Evolutionary conservation across 2,113 vertebrate genomes (phyloP).

Genomic region (Trogon melanurus): DNA sequence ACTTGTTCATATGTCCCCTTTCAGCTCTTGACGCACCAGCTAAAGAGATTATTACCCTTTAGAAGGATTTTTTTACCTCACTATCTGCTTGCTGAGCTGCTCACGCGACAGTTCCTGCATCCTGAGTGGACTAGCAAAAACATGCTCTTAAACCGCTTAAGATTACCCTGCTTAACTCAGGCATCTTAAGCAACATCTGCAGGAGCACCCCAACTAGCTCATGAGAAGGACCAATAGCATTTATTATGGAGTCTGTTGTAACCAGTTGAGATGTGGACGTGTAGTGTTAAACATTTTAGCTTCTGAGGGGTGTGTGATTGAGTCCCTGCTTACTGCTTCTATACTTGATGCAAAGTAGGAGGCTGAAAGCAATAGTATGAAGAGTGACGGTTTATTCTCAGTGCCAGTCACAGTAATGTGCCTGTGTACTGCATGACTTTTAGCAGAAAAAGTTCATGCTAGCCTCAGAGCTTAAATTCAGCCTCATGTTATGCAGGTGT

Average conservation of each 20-base stretch:
- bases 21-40: background rate
- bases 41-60: constrained; percentile 30
- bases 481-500: background rate
- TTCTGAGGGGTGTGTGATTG: background rate
- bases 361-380: background rate
- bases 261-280: background rate
- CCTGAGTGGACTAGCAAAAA: background rate
- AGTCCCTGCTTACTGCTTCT: background rate
- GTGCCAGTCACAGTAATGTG: background rate
- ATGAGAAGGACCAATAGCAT: background rate
- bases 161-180: background rate
- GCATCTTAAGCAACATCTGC: background rate
- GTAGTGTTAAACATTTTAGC: background rate
- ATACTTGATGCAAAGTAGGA: background rate
- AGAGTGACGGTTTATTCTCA: background rate
- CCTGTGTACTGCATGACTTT: background rate
- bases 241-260: background rate
- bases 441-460: background rate
- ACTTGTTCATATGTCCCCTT: background rate
- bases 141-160: constrained; percentile 12
- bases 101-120: background rate
- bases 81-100: background rate
- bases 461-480: background rate
- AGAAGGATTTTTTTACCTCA: background rate
- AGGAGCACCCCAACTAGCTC: background rate